These are phyloP conservation scores for Leucoma salicis DNA, from an alignment of 2,888 invertebrate species.

Conservation along the genomic window DNA sequence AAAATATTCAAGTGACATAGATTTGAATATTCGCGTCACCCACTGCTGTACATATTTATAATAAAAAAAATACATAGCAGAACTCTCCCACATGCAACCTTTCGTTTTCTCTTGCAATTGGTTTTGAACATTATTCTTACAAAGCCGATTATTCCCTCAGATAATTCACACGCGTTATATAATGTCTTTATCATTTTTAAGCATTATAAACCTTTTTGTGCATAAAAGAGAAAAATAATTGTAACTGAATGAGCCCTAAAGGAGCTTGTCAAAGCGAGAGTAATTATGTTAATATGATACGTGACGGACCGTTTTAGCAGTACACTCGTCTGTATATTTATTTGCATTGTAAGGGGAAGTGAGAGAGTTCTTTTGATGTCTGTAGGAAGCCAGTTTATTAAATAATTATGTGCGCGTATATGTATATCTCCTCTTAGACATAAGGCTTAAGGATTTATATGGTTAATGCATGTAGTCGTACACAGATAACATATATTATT, in stretches of 20 bases:
- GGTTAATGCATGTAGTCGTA: too few species aligned
- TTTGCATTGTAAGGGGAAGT: constrained; percentile 2
- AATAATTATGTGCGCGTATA: neutral
- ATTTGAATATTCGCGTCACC: too few species aligned
- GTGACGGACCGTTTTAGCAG: constrained; percentile 8
- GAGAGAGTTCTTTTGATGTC: neutral
- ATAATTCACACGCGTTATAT: neutral
- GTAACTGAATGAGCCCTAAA: neutral
- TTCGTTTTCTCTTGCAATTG: too few species aligned
- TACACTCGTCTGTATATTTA: neutral
- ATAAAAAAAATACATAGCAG: too few species aligned
- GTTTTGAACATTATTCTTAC: neutral
- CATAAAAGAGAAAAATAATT: neutral
- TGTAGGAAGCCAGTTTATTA: neutral
- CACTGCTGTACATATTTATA: too few species aligned
- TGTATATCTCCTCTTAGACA: too few species aligned
- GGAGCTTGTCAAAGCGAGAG: constrained; percentile 5
- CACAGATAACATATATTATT: too few species aligned
- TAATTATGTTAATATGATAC: constrained; percentile 22
- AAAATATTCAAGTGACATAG: too few species aligned
- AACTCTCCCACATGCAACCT: too few species aligned
- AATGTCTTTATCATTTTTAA: neutral
- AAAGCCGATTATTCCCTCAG: neutral
- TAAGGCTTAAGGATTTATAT: too few species aligned
- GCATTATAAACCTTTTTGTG: neutral